Evolutionary conservation across 2,113 vertebrate species (phyloP).

Genomic region (Campylorhamphus procurvoides): DNA sequence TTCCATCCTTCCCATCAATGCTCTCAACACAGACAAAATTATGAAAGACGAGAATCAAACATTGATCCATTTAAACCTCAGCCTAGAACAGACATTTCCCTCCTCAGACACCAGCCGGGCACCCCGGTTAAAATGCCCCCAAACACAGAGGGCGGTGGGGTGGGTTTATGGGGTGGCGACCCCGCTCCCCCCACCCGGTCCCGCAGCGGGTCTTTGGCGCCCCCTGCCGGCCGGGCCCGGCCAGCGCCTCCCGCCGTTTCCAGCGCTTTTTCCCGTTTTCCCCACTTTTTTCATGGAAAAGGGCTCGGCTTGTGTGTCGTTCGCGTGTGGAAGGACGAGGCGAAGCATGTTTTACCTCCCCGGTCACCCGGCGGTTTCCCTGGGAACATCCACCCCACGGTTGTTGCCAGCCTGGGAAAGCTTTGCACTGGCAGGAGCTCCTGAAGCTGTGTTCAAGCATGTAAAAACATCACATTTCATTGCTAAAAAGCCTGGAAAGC

Average conservation of each 20-base stretch:
- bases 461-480: accelerated
- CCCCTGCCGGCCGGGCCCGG: slow-evolving; percentile 51
- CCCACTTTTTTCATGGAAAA: background rate
- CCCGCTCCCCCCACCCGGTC: background rate
- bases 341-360: background rate
- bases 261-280: background rate
- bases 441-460: background rate
- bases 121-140: accelerated
- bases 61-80: background rate
- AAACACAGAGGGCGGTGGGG: background rate
- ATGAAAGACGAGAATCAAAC: background rate
- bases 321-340: background rate
- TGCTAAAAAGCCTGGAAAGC: background rate
- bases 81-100: background rate
- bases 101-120: background rate
- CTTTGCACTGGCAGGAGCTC: accelerated
- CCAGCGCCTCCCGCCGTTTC: background rate
- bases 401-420: too few relatives aligned
- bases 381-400: accelerated
- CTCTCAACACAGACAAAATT: background rate
- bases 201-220: slow-evolving; percentile 40
- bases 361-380: background rate
- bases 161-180: background rate
- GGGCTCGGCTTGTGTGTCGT: background rate
- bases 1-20: background rate